Evolutionary conservation across 2,888 invertebrate species (phyloP).

Genomic region (Aporophyla lueneburgensis): DNA sequence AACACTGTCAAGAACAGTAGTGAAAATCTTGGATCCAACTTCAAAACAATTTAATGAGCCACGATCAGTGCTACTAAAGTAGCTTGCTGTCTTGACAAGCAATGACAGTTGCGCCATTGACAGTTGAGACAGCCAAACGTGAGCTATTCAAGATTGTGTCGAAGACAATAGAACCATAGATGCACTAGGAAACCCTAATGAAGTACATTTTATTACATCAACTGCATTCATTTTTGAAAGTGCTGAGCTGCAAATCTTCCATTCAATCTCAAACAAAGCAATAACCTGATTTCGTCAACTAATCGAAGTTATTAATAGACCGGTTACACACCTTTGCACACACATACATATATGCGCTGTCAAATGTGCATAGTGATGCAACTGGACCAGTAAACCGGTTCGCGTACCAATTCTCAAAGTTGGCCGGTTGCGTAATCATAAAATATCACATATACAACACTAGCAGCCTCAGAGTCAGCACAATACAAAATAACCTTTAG

Average conservation of each 20-base stretch:
- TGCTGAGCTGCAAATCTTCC: neutral
- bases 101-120: conserved; percentile 25
- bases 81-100: conserved; percentile 7
- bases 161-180: conserved; percentile 4
- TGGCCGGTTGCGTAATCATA: conserved; percentile 70
- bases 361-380: conserved; percentile 77
- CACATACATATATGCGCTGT: conserved; percentile 62
- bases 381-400: conserved; percentile 74
- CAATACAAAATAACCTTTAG: conserved; percentile 58
- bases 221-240: neutral
- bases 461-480: conserved; percentile 57
- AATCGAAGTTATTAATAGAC: conserved; percentile 67
- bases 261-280: conserved; percentile 35
- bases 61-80: conserved; percentile 18
- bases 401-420: conserved; percentile 71
- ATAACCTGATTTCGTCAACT: conserved; percentile 50
- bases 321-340: conserved; percentile 49
- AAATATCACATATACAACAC: conserved; percentile 65
- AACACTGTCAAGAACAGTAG: neutral
- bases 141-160: conserved; percentile 27
- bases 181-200: neutral
- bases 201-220: neutral
- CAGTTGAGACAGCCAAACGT: conserved; percentile 36
- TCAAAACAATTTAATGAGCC: conserved; percentile 32
- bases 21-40: conserved; percentile 5